Conservation (phyloP, 2,888 invertebrate genomes). For the Apodemia zela region DNA sequence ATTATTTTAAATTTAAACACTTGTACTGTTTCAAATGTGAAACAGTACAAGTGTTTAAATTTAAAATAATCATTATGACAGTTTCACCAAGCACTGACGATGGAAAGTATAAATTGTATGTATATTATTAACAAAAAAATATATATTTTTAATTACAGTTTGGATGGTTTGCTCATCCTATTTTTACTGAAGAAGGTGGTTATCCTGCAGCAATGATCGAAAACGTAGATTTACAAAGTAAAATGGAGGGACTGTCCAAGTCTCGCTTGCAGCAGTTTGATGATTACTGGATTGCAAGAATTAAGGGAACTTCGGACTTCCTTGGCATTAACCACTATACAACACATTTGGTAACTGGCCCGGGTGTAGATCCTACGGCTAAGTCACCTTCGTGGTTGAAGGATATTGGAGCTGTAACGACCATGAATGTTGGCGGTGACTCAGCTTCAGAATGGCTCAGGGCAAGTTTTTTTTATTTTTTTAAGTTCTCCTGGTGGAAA, state of each 20-base stretch:
- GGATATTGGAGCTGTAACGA: conserved; percentile 68
- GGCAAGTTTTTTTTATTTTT: conserved; percentile 40
- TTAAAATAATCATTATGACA: too few relatives aligned
- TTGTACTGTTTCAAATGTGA: too few relatives aligned
- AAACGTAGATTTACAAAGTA: conserved; percentile 63
- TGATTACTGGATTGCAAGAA: conserved; percentile 64
- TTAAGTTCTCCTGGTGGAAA: too few relatives aligned
- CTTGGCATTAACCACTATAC: conserved; percentile 77
- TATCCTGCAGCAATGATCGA: conserved; percentile 72
- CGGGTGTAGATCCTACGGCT: conserved; percentile 63
- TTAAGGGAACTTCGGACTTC: conserved; percentile 72
- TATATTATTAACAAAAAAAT: background rate
- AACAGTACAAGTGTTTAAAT: too few relatives aligned
- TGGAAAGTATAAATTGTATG: too few relatives aligned
- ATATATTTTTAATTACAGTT: conserved; percentile 49
- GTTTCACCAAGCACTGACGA: too few relatives aligned
- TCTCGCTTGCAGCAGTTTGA: conserved; percentile 71
- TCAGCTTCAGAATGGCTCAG: conserved; percentile 75
- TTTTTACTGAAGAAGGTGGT: conserved; percentile 71
- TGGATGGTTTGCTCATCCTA: conserved; percentile 78
- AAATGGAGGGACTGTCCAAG: conserved; percentile 57
- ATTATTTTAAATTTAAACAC: too few relatives aligned
- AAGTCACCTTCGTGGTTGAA: conserved; percentile 74
- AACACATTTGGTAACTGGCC: conserved; percentile 63
- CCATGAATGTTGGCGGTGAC: conserved; percentile 66